Base-by-base conservation (phyloP, 2,113 vertebrate species). In the Rhombomys opimus region DNA sequence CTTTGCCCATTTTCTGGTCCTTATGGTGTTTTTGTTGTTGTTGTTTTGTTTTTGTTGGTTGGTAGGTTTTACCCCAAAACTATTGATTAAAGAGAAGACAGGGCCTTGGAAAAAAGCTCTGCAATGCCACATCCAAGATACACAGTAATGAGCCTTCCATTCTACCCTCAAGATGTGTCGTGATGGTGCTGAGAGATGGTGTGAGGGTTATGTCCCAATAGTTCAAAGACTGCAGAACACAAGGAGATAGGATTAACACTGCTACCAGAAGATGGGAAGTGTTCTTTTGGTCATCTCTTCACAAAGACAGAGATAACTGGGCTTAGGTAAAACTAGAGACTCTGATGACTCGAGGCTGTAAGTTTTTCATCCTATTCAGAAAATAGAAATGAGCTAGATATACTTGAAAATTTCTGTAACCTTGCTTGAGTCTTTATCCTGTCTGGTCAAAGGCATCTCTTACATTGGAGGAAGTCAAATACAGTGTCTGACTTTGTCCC, bases 311-410 rank as follows among this genome's bases (percentile, higher is more conserved):
- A 82, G 50, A 87, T 41, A 38, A 41, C 12, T 15, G 6, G 32
- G 7, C 41, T 68, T 13, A 70, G 14, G 8, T 94, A 59, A 93
- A n/a, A 87, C 78, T 70, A 23, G 35, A 3, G 5, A 38, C 17
- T 75, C 30, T 41, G 15, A 84, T 25, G 73, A 41, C 1, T 73
- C 70, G 67, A 30, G 52, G 30, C 65, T 57, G 35, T 70, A 61
- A 11, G 12, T 35, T 41, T 38, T 77, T 68, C 22, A 35, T 65
- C 11, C 17, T 17, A 18, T 32, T n/a, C 5, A 22, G 3, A 52
- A 41, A 95, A 81, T 77, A 57, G 59, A 87, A 90, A 68, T 94
- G 25, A 72, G 1, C 25, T 73, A 86, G 23, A 94, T 81, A 76
- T 52, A 41, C 41, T 81, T 65, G 72, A 68, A 75, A 77, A 73